These are phyloP conservation scores for Copsychus sechellarum DNA, from an alignment of 2,113 vertebrate species.

Conservation along the genomic window DNA sequence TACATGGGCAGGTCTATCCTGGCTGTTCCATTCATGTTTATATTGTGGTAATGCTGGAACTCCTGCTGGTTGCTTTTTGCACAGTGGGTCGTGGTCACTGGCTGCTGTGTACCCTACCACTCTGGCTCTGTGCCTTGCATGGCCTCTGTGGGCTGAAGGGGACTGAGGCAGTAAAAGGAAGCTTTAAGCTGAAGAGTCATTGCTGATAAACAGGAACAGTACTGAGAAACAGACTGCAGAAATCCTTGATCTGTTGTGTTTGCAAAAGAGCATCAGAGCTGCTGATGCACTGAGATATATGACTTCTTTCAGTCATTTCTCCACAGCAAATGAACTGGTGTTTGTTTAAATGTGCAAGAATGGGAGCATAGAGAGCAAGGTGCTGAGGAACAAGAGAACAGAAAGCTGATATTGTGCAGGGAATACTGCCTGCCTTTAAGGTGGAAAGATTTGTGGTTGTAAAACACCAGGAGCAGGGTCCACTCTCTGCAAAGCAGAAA, in stretches of 20 bases:
- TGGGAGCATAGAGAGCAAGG: background rate
- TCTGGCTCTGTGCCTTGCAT: background rate
- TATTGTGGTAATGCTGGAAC: background rate
- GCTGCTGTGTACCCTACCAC: background rate
- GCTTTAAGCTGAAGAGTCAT: background rate
- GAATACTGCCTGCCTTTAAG: background rate
- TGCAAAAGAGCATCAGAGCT: background rate
- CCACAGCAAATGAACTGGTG: background rate
- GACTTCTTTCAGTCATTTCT: background rate
- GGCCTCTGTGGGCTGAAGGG: background rate
- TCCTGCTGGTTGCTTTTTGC: background rate
- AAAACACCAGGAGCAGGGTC: background rate
- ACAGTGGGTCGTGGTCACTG: background rate
- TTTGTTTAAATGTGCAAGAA: background rate
- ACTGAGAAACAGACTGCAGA: background rate
- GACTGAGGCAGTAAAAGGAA: background rate
- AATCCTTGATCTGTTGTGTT: background rate
- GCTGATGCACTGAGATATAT: background rate
- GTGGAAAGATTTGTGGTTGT: background rate
- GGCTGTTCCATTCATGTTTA: background rate
- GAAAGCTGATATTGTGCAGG: background rate
- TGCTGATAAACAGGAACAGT: background rate
- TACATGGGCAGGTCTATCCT: accelerated
- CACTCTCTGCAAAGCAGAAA: background rate
- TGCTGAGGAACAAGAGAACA: background rate